Base-by-base conservation (phyloP, 2,888 invertebrate genomes). In the Opisthograptis luteolata region DNA sequence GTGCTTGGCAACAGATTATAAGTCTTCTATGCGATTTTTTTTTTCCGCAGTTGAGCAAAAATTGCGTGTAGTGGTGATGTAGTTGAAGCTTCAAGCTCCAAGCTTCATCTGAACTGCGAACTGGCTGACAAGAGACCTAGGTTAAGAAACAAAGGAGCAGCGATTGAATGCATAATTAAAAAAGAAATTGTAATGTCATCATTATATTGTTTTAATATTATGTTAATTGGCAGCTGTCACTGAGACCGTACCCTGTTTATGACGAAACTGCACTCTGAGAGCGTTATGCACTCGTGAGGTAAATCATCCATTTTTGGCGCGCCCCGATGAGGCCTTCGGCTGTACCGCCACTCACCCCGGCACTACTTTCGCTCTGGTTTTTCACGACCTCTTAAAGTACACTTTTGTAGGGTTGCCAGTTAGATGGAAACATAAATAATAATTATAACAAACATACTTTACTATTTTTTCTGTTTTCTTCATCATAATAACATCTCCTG, bases 261-360 rank as follows among this genome's bases (percentile, higher is more conserved):
- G 42, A 42, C 20, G 42, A 48, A 48, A 48, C 37, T 40, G 27
- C 13, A 15, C 12, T 39, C 37, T 4, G n/a, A 10, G 13, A 14
- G 22, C 22, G 44, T 25, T 9, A 25, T 25, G 25, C 10, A 25
- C 25, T 34, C 30, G 27, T 19, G 32, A 39, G 37, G 67, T 73
- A 74, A 78, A 70, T 73, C 81, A 79, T 83, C 84, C 87, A 79
- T 82, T 85, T 88, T 86, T 82, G 88, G 84, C 72, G 68, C 61
- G 67, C 63, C 70, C 71, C 62, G 62, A 64, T 67, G 70, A 45
- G 81, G 73, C 85, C 86, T 86, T 86, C 85, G 76, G 64, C 73
- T 64, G 67, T 85, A 85, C 85, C 85, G 82, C 87, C 84, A 79
- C 67, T 85, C 87, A 81, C 82, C 68, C 60, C 42, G 51, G 46